Conservation (phyloP, 2,113 vertebrate species). For the Mustela nigripes region DNA sequence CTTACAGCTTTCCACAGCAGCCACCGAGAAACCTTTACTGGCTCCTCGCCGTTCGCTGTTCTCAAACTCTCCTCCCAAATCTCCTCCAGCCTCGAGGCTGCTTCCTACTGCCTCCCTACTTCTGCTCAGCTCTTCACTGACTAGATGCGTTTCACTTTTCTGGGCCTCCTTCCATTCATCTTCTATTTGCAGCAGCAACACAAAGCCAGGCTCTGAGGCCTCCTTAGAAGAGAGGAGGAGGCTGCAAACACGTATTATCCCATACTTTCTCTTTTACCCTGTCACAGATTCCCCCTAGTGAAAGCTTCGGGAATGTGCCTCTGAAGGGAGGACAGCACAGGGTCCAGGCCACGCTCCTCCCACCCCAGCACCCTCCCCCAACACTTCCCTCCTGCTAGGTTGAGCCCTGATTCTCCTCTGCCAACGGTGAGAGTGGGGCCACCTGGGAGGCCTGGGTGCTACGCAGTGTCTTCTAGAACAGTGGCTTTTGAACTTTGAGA, state of each 20-base stretch:
- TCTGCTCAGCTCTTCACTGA: not conserved
- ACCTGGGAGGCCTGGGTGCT: not conserved
- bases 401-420: not conserved
- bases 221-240: not conserved
- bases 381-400: not conserved
- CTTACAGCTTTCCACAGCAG: not conserved
- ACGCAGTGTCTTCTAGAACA: not conserved
- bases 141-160: slow-evolving; percentile 3
- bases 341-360: not conserved
- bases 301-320: not conserved
- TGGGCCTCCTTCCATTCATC: slow-evolving; percentile 33
- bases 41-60: not conserved
- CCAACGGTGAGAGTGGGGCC: fast-evolving
- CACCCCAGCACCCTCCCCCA: not conserved
- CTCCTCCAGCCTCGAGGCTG: not conserved
- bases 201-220: not conserved
- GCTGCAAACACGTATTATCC: not conserved
- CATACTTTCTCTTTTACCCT: not conserved
- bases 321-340: not conserved
- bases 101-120: not conserved
- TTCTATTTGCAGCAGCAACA: slow-evolving; percentile 31
- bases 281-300: not conserved
- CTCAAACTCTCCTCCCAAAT: not conserved
- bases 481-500: not conserved
- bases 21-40: slow-evolving; percentile 18